Evolutionary conservation across 2,888 invertebrate genomes (phyloP).

Genomic region (Ctena decussata): DNA sequence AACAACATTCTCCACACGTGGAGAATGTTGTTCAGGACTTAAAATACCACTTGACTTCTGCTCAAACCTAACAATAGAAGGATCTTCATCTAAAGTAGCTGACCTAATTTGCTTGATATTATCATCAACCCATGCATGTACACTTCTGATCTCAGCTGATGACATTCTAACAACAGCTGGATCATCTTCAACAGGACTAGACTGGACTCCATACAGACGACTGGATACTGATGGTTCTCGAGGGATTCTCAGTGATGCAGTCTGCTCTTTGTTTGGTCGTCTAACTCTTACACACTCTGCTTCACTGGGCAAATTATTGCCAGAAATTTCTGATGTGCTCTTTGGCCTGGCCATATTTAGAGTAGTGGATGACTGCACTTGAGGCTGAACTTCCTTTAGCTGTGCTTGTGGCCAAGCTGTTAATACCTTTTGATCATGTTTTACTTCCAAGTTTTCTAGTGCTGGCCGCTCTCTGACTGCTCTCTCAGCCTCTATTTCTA

Average conservation of each 20-base stretch:
- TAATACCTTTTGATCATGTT: no score
- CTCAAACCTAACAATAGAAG: neutral
- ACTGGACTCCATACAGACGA: neutral
- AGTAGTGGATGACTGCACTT: neutral
- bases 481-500: neutral
- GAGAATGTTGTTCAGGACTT: neutral
- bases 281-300: neutral
- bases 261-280: neutral
- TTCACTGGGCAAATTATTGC: neutral
- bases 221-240: constrained; percentile 3
- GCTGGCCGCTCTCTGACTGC: neutral
- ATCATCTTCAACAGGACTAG: neutral
- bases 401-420: no score
- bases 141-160: neutral
- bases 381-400: neutral
- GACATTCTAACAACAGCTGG: constrained; percentile 5
- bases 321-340: neutral
- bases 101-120: neutral
- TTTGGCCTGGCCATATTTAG: neutral
- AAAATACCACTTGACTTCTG: neutral
- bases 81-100: neutral
- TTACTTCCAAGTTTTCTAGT: no score
- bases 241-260: neutral
- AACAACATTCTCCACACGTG: neutral
- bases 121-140: neutral